Evolutionary conservation across 2,797 vertebrate species (phyloP).

Genomic region (Sternotherus odoratus): DNA sequence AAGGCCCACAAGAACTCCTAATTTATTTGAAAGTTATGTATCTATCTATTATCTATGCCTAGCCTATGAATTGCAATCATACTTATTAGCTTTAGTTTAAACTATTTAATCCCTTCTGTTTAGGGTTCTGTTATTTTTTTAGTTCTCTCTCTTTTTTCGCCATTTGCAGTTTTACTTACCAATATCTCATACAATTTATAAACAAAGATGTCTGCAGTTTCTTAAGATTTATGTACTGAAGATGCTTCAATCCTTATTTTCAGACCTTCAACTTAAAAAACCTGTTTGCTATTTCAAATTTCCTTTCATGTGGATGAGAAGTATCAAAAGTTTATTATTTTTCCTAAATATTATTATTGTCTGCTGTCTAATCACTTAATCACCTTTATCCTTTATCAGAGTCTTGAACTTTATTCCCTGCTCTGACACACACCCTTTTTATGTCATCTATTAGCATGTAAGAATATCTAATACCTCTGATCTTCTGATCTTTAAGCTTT

Average conservation of each 20-base stretch:
- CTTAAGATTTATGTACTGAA: background rate
- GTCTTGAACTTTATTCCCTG: background rate
- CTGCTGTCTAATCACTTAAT: background rate
- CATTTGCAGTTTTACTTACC: background rate
- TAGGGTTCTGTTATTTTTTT: background rate
- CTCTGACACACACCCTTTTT: background rate
- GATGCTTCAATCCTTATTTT: background rate
- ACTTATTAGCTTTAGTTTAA: background rate
- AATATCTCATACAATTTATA: background rate
- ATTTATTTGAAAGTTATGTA: background rate
- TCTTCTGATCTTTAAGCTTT: background rate
- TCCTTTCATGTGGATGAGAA: background rate
- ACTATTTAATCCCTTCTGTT: background rate
- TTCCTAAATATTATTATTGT: background rate
- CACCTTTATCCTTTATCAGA: background rate
- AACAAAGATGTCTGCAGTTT: background rate
- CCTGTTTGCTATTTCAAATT: background rate
- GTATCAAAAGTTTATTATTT: background rate
- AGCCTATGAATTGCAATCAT: background rate
- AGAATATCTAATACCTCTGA: slow-evolving; percentile 15
- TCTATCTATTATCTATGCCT: background rate
- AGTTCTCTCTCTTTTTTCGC: background rate
- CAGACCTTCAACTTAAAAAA: background rate
- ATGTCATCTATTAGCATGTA: slow-evolving; percentile 1
- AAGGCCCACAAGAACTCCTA: background rate